Base-by-base conservation (phyloP, 2,888 invertebrate genomes). In the Linnaemya vulpina region DNA sequence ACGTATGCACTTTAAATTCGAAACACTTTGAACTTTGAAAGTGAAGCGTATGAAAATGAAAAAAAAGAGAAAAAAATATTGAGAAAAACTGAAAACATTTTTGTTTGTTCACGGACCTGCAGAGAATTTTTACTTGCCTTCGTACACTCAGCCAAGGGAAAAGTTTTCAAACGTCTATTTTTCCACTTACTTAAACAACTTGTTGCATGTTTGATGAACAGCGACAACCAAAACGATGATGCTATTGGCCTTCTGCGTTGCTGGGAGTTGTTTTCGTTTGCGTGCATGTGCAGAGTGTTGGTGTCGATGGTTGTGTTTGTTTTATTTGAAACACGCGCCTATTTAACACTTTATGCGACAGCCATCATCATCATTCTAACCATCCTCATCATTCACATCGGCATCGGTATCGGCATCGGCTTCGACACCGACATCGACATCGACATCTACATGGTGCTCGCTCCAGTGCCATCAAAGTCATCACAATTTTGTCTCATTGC, bases 321-420 rank as follows among this genome's bases (percentile, higher is more conserved):
- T 77, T 82, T 82, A 85, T 82, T 82, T 79, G 75, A 75, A 85
- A 85, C 85, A 85, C 85, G 85, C 85, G 85, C 85, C 78, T 85
- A 85, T 82, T 85, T 85, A 82, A 79, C 85, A 85, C 85, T 85
- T 82, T 75, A 71, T 75, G 60, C 71, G 85, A 82, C 85, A 85
- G 78, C 70, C 77, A 77, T 67, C 77, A 55, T 20, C 65, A 35
- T 20, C 70, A 49, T 30, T 20, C 46, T n/a, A 43, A 38, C n/a
- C 60, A 68, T 70, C 9, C 15, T 11, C 73, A 62, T 11, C 73
- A 62, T 46, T 68, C 46, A 30, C 60, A 73, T 38, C 71, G 17
- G 22, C 81, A 46, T 60, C 2, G 13, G 3, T 25, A 4, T 62
- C 20, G 74, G n/a, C n/a, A n/a, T n/a, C n/a, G n/a, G n/a, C n/a